A percentile compares a stretch with the other conserved stretches of the same genome.
phyloP scores from a whole-genome alignment of 2,888 invertebrate genomes.

The Leptopilina drosophilae region DNA sequence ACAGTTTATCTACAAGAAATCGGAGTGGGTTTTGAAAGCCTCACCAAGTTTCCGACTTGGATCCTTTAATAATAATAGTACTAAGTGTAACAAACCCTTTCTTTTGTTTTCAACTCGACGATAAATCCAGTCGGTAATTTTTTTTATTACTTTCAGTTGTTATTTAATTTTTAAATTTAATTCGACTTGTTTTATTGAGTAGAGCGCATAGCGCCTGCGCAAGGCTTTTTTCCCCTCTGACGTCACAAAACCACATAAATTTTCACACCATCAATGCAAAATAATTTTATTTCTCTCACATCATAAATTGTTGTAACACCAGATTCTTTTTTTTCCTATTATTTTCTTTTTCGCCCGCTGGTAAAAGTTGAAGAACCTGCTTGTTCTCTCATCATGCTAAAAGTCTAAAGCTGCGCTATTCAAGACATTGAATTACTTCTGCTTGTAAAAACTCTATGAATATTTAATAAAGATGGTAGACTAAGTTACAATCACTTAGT shows the following conservation, averaged over 20 bases:
- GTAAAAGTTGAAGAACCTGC: background rate
- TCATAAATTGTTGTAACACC: too few species aligned
- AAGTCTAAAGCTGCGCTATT: constrained; percentile 12
- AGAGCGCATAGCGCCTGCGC: too few species aligned
- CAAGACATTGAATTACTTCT: constrained; percentile 52
- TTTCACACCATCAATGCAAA: too few species aligned
- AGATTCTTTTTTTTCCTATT: too few species aligned
- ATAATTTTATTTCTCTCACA: too few species aligned
- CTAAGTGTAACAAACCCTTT: background rate
- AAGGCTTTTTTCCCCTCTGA: too few species aligned
- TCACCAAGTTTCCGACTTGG: constrained; percentile 29
- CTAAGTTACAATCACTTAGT: constrained; percentile 55
- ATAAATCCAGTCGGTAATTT: background rate
- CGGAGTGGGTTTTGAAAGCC: constrained; percentile 35
- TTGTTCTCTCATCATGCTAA: constrained; percentile 17
- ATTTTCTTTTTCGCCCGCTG: too few species aligned
- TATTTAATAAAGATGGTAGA: constrained; percentile 63
- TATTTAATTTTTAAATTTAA: too few species aligned
- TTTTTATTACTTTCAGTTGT: too few species aligned
- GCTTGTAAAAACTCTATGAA: constrained; percentile 62
- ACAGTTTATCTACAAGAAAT: constrained; percentile 31
- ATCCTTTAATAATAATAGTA: constrained; percentile 11
- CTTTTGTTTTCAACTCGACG: background rate
- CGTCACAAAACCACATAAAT: too few species aligned
- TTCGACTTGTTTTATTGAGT: too few species aligned